A percentile compares a stretch with the other conserved stretches of the same genome.
phyloP scores from a whole-genome alignment of 2,797 vertebrate genomes.

The Crocodylus rhombifer region DNA sequence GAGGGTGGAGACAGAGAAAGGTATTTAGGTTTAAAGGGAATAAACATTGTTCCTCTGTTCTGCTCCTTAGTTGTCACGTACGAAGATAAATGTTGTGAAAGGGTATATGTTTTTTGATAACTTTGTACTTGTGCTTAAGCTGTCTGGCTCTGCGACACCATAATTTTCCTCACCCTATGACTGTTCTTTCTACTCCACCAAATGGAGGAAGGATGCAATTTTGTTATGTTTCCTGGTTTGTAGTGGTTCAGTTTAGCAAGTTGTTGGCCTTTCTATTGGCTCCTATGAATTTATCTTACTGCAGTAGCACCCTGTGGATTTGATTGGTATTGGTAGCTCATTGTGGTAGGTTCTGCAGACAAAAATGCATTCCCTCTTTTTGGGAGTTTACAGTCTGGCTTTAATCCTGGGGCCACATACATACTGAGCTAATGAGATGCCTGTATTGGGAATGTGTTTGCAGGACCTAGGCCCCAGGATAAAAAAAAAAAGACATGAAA shows the following conservation, averaged over 20 bases:
- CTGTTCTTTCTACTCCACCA: neutral
- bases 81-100: neutral
- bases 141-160: neutral
- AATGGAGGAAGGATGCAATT: neutral
- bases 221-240: neutral
- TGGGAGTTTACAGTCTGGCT: neutral
- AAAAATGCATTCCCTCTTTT: neutral
- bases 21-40: neutral
- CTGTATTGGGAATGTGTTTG: neutral
- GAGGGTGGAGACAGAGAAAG: neutral
- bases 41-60: neutral
- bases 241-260: accelerated
- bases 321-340: neutral
- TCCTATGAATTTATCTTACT: neutral
- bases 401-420: neutral
- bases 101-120: neutral
- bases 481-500: neutral
- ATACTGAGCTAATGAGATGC: neutral
- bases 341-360: neutral
- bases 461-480: neutral
- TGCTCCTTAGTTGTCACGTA: neutral
- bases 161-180: neutral
- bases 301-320: neutral
- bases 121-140: neutral
- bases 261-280: neutral